A percentile compares a stretch with the other conserved stretches of the same genome.
Conservation (phyloP, 2,888 invertebrate species). For the Latrodectus elegans region DNA sequence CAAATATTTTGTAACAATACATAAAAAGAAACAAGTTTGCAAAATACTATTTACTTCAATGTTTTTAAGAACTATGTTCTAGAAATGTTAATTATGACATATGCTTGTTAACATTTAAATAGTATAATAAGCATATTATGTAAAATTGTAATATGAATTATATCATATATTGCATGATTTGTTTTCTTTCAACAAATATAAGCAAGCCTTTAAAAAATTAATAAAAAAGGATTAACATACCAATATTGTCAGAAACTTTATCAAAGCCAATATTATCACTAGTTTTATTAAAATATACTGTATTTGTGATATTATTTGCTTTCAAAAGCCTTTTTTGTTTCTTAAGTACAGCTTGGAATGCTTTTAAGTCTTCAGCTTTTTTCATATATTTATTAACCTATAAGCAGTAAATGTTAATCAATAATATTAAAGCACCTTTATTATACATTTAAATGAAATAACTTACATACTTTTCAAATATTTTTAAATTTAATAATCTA, state of each 20-base stretch:
- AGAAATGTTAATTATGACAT: too few species aligned
- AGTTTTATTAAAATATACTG: conserved; percentile 32
- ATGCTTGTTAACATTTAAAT: too few species aligned
- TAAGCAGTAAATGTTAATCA: not conserved
- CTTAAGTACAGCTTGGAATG: conserved; percentile 23
- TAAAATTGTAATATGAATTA: too few species aligned
- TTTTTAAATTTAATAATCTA: too few species aligned
- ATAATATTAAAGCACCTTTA: not conserved
- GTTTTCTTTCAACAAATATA: too few species aligned
- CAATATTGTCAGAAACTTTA: not conserved
- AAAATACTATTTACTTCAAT: too few species aligned
- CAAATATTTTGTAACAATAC: too few species aligned
- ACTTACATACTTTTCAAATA: not conserved
- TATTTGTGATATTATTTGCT: conserved; percentile 28
- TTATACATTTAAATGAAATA: not conserved
- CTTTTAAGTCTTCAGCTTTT: conserved; percentile 71
- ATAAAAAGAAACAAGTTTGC: too few species aligned
- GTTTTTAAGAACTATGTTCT: too few species aligned
- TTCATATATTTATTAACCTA: conserved; percentile 71
- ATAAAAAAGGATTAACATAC: not conserved
- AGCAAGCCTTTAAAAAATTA: too few species aligned
- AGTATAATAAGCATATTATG: too few species aligned
- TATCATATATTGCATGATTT: too few species aligned
- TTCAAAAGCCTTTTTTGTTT: conserved; percentile 37
- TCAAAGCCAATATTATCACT: conserved; percentile 41